Percentiles rank a stretch among this genome's conserved stretches.
phyloP scores from a whole-genome alignment of 2,113 vertebrate genomes.

The Daubentonia madagascariensis region DNA sequence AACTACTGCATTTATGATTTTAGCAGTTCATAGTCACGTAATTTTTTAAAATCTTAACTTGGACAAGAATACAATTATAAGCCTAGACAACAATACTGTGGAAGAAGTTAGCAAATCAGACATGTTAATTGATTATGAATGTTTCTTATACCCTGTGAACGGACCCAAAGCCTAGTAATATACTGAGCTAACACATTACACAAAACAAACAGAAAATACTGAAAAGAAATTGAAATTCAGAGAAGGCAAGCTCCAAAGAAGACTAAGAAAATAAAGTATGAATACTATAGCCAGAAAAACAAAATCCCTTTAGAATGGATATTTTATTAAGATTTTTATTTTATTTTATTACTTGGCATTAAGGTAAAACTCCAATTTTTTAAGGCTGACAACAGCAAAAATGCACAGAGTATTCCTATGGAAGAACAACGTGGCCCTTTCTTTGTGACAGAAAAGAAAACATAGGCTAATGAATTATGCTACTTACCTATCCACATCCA shows the following conservation, averaged over 20 bases:
- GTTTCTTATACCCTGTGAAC: neutral
- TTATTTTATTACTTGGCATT: no score
- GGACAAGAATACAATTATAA: conserved; percentile 15
- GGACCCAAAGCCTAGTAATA: neutral
- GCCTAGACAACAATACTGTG: neutral
- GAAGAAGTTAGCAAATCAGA: neutral
- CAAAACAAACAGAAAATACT: neutral
- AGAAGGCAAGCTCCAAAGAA: neutral
- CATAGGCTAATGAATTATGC: neutral
- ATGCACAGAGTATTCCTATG: neutral
- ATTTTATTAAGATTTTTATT: neutral
- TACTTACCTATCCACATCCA: neutral
- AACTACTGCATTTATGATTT: neutral
- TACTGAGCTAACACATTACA: neutral
- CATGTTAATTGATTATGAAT: neutral
- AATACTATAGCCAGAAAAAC: neutral
- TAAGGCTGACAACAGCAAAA: neutral
- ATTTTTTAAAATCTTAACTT: neutral
- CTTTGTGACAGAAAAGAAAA: neutral
- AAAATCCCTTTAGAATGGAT: neutral
- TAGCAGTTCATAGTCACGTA: neutral
- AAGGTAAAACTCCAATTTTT: neutral
- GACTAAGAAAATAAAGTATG: neutral
- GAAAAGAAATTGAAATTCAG: conserved; percentile 15
- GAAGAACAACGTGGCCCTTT: neutral